Percentiles rank a stretch among this genome's conserved stretches.
These are phyloP conservation scores for Conomelus anceps DNA, from an alignment of 2,888 invertebrate species.

Conservation along the genomic window DNA sequence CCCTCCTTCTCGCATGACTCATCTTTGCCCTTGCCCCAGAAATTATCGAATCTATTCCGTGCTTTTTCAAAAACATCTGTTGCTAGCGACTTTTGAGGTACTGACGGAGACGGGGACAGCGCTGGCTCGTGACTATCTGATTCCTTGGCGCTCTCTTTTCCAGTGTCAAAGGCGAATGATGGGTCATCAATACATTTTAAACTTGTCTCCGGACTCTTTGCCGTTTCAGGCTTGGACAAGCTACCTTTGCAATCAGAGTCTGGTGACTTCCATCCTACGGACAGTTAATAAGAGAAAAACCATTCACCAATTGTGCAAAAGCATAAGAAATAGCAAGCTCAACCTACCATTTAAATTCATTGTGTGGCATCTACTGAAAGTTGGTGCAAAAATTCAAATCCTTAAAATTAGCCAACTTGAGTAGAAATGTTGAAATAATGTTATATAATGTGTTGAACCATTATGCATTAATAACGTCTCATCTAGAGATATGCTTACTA, in stretches of 20 bases:
- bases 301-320: neutral
- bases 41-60: conserved; percentile 74
- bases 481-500: no score
- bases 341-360: neutral
- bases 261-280: conserved; percentile 6
- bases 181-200: conserved; percentile 52
- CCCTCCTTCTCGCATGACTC: conserved; percentile 23
- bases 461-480: no score
- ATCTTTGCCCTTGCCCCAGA: conserved; percentile 49
- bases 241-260: neutral
- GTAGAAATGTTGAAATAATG: neutral
- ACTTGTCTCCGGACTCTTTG: conserved; percentile 42
- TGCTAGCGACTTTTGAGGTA: conserved; percentile 21
- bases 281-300: neutral
- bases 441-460: no score
- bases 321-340: neutral
- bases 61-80: conserved; percentile 69
- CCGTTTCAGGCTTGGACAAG: neutral
- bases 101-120: neutral
- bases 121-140: neutral
- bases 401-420: neutral
- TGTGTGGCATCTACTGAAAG: neutral
- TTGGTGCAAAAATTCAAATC: neutral
- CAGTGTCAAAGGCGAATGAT: conserved; percentile 46
- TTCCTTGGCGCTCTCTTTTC: conserved; percentile 31